Conservation (phyloP, 1,140 invertebrate species). For the Brachionus plicatilis region DNA sequence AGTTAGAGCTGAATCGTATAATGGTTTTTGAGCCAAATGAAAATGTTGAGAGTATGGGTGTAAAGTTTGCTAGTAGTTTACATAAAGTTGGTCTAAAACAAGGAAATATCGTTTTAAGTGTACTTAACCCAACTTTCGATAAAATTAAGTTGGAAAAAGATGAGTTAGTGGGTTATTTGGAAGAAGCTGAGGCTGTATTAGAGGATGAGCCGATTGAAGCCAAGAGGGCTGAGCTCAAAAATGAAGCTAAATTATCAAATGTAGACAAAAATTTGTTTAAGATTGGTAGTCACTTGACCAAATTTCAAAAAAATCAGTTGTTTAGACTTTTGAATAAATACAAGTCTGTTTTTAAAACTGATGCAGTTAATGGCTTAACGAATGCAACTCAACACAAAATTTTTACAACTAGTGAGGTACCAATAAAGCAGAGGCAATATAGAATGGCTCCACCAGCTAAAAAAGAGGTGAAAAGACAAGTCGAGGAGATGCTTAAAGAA, state of each 20-base stretch:
- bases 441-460: too few relatives aligned
- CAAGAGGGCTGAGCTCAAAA: background rate
- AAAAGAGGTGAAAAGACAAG: too few relatives aligned
- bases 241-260: background rate
- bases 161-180: background rate
- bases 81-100: background rate
- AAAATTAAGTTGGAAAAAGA: background rate
- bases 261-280: background rate
- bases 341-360: background rate
- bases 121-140: background rate
- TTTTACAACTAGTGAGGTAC: too few relatives aligned
- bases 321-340: background rate
- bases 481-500: too few relatives aligned
- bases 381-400: too few relatives aligned
- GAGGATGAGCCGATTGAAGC: background rate
- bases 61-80: background rate
- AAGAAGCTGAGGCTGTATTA: background rate
- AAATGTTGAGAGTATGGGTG: background rate
- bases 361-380: background rate
- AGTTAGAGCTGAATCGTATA: background rate
- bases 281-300: background rate
- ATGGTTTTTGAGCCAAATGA: background rate
- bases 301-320: background rate
- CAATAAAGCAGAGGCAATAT: too few relatives aligned
- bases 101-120: background rate